These are phyloP conservation scores for Campoletis sonorensis DNA, from an alignment of 1,140 invertebrate genomes.

Conservation along the genomic window DNA sequence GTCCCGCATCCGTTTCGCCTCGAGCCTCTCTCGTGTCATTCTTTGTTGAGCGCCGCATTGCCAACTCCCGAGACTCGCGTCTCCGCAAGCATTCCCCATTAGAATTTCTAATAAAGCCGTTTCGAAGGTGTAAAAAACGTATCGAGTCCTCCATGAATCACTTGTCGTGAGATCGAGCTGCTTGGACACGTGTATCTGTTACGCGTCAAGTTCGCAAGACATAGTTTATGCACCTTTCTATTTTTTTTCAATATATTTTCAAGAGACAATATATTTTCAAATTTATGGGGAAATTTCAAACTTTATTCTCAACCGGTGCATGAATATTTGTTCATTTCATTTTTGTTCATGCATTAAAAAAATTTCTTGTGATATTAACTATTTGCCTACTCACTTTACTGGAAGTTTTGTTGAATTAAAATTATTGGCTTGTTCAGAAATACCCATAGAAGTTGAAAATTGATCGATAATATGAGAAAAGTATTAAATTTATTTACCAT, in stretches of 20 bases:
- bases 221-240: conserved; percentile 57
- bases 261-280: not conserved
- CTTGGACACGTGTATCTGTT: conserved; percentile 71
- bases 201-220: conserved; percentile 49
- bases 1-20: conserved; percentile 49
- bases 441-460: no score
- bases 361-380: no score
- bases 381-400: no score
- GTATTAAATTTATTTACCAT: no score
- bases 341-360: no score
- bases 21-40: conserved; percentile 64
- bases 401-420: no score
- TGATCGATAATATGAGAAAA: no score
- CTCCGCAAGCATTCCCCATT: conserved; percentile 59
- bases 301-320: not conserved
- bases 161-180: conserved; percentile 70
- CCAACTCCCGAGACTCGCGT: conserved; percentile 19
- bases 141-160: conserved; percentile 74
- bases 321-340: not conserved
- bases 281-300: not conserved
- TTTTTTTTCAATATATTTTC: not conserved
- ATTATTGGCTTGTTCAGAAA: no score
- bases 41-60: conserved; percentile 50
- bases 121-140: conserved; percentile 70
- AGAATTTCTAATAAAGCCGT: conserved; percentile 76